phyloP scores from a whole-genome alignment of 2,113 vertebrate genomes.

The Rhinichthys klamathensis region DNA sequence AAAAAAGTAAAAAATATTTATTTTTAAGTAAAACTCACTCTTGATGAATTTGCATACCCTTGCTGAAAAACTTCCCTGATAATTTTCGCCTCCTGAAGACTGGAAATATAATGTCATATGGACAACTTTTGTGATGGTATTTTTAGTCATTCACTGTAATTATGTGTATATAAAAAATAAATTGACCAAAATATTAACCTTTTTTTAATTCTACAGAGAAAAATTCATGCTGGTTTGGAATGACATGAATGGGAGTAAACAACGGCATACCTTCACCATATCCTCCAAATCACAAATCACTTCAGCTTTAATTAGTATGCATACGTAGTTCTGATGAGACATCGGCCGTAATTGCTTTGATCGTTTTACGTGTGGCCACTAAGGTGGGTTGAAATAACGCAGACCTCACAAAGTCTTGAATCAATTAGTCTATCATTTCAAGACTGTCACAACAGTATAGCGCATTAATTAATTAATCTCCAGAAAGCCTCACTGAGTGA shows the following conservation, averaged over 20 bases:
- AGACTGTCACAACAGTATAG: conserved; percentile 7
- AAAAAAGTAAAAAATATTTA: too few species aligned
- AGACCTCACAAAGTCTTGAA: conserved; percentile 33
- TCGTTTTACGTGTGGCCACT: conserved; percentile 13
- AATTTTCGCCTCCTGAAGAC: background rate
- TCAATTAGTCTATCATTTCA: conserved; percentile 33
- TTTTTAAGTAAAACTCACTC: too few species aligned
- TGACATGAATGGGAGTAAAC: background rate
- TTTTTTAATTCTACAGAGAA: too few species aligned
- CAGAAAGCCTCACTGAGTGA: conserved; percentile 31
- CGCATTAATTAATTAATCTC: conserved; percentile 21
- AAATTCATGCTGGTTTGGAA: background rate
- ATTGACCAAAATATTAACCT: too few species aligned
- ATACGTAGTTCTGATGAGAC: background rate
- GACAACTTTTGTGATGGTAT: background rate
- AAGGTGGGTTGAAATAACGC: conserved; percentile 19
- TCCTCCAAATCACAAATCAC: conserved; percentile 4
- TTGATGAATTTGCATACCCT: too few species aligned
- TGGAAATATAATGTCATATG: background rate
- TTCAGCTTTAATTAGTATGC: conserved; percentile 28
- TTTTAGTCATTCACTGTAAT: background rate
- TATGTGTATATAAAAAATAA: background rate
- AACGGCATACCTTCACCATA: background rate
- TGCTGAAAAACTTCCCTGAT: too few species aligned
- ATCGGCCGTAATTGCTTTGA: conserved; percentile 7